These are phyloP conservation scores for Sphecodes monilicornis DNA, from an alignment of 2,888 invertebrate genomes.

Conservation along the genomic window DNA sequence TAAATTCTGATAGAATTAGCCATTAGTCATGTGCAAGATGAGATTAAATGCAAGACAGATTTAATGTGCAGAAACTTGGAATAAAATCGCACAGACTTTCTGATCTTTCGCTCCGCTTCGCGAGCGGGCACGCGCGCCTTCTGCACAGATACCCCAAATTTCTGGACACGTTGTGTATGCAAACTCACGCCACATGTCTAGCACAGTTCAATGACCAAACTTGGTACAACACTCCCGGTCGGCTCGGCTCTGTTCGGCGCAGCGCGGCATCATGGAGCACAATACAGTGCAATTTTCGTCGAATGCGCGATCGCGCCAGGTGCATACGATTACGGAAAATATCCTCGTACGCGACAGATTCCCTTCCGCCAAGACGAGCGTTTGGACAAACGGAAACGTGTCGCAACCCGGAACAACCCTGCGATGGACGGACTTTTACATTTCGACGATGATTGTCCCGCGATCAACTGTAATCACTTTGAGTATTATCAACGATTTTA, in stretches of 20 bases:
- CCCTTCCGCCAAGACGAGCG: conserved; percentile 11
- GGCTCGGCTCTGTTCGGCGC: not conserved
- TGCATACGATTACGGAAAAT: conserved; percentile 56
- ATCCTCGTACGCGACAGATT: conserved; percentile 45
- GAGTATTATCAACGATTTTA: not conserved
- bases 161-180: conserved; percentile 49
- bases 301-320: conserved; percentile 67
- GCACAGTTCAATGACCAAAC: conserved; percentile 69
- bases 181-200: conserved; percentile 66
- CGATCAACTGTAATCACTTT: not conserved
- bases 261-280: conserved; percentile 53
- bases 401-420: conserved; percentile 2
- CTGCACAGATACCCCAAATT: conserved; percentile 33
- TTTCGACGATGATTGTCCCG: not conserved
- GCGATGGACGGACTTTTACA: not conserved
- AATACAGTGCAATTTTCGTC: conserved; percentile 69
- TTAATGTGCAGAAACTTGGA: not conserved
- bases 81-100: not conserved
- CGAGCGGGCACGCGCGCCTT: conserved; percentile 13
- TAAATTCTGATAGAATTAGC: no score
- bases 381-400: conserved; percentile 8
- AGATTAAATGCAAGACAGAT: no score
- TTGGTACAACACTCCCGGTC: conserved; percentile 47
- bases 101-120: not conserved
- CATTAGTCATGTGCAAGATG: no score